phyloP scores from a whole-genome alignment of 2,113 vertebrate species.

The Stegostoma tigrinum region DNA sequence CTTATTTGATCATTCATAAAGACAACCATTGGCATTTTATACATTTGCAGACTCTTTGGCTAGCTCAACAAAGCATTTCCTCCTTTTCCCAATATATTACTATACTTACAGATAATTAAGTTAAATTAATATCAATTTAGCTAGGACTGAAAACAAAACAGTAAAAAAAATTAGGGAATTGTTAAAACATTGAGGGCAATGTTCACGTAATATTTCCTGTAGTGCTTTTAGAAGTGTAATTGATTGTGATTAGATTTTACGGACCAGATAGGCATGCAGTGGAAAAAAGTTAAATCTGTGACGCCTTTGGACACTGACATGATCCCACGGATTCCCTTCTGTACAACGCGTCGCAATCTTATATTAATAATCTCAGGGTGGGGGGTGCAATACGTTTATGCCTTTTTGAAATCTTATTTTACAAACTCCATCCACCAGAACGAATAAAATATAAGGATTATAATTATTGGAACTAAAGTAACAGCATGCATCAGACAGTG shows the following conservation, averaged over 20 bases:
- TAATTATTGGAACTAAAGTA: not conserved
- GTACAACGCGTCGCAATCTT: not conserved
- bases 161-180: conserved; percentile 18
- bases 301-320: not conserved
- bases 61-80: not conserved
- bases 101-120: conserved; percentile 45
- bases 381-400: not conserved
- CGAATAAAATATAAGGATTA: not conserved
- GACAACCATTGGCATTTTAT: not conserved
- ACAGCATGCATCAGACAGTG: not conserved
- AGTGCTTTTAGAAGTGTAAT: not conserved
- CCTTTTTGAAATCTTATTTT: not conserved
- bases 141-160: conserved; percentile 52
- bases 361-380: not conserved
- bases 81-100: conserved; percentile 1
- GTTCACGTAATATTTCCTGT: not conserved
- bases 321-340: not conserved
- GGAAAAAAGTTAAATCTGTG: not conserved
- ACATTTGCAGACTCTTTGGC: conserved; percentile 18
- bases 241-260: not conserved
- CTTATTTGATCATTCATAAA: not conserved
- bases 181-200: not conserved
- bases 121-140: conserved; percentile 68
- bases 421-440: not conserved
- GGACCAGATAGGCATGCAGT: not conserved